Percentiles rank a stretch among this genome's conserved stretches.
phyloP scores from a whole-genome alignment of 2,888 invertebrate species.

The Ecliptopera silaceata region DNA sequence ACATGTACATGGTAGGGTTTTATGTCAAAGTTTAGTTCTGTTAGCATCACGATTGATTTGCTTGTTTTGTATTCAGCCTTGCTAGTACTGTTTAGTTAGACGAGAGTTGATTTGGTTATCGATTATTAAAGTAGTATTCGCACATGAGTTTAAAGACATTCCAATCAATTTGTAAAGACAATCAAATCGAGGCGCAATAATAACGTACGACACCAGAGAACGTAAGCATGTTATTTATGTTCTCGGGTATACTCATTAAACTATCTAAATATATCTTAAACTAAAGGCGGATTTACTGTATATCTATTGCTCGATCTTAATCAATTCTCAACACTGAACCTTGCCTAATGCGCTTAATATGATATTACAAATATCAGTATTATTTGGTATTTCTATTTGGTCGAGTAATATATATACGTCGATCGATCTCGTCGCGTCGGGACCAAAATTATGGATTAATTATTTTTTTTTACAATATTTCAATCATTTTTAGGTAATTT shows the following conservation, averaged over 20 bases:
- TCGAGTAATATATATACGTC: too few relatives aligned
- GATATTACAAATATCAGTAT: too few relatives aligned
- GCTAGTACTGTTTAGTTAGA: slow-evolving; percentile 3
- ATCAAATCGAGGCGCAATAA: slow-evolving; percentile 14
- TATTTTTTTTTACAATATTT: not conserved
- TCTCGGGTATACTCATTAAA: not conserved
- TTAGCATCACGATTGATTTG: not conserved
- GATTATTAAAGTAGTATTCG: not conserved
- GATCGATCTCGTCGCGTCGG: not conserved
- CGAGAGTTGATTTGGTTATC: not conserved
- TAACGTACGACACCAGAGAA: not conserved
- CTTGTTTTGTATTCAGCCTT: not conserved
- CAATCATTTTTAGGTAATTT: not conserved
- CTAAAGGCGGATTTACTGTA: slow-evolving; percentile 11
- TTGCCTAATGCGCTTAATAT: not conserved
- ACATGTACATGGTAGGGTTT: too few relatives aligned
- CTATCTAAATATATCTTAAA: not conserved
- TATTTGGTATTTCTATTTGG: too few relatives aligned
- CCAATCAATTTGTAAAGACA: slow-evolving; percentile 4
- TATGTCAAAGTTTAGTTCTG: too few relatives aligned
- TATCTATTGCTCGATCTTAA: not conserved
- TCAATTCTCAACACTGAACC: not conserved
- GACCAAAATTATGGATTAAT: not conserved
- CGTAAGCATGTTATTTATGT: not conserved
- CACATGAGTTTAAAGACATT: not conserved